phyloP scores from a whole-genome alignment of 2,113 vertebrate genomes.

The Telmatochromis sp. region DNA sequence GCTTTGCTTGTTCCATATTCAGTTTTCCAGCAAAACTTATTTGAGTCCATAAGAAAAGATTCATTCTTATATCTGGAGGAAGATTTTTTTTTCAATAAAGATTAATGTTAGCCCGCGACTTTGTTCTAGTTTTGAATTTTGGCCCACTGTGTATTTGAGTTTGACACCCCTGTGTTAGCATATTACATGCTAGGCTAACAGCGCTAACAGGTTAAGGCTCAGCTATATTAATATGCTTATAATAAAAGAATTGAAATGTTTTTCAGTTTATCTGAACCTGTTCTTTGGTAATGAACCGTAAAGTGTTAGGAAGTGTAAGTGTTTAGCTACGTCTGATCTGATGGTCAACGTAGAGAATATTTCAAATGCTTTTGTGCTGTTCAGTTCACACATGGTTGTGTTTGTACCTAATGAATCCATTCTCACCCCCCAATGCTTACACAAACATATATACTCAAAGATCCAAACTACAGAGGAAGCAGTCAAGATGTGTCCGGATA shows the following conservation, averaged over 20 bases:
- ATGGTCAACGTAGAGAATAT: background rate
- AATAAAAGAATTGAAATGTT: background rate
- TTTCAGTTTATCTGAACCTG: background rate
- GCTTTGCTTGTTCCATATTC: no score
- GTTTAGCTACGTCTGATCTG: background rate
- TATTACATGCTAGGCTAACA: background rate
- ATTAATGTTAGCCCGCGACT: no score
- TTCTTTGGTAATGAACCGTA: background rate
- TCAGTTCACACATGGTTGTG: background rate
- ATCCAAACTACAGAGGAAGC: conserved; percentile 79
- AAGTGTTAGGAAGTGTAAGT: background rate
- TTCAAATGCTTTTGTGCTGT: background rate
- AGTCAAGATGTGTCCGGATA: conserved; percentile 80
- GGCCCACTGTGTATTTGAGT: no score
- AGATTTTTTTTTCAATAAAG: no score
- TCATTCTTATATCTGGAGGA: no score
- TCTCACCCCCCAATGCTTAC: background rate
- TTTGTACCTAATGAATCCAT: background rate
- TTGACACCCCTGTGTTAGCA: no score
- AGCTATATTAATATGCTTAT: background rate
- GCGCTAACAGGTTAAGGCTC: background rate
- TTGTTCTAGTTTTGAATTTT: no score
- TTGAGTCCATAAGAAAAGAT: no score
- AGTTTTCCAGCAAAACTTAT: no score
- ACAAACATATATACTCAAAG: conserved; percentile 59